These are phyloP conservation scores for Lasioglossum oenotherae DNA, from an alignment of 2,888 invertebrate genomes.

Conservation along the genomic window DNA sequence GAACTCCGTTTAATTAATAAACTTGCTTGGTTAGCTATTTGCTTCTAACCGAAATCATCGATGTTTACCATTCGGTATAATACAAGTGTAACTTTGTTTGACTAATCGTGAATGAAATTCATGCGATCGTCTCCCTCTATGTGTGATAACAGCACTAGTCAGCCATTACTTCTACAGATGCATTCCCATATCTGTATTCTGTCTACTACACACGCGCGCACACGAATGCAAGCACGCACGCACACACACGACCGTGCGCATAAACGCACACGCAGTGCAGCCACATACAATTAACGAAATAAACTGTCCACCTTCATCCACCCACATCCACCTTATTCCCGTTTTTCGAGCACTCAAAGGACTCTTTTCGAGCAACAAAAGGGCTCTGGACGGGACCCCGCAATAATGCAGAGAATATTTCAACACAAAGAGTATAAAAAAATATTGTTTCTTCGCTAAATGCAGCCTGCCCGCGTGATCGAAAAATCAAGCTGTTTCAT, in stretches of 20 bases:
- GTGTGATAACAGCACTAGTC: conserved; percentile 76
- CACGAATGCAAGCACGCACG: background rate
- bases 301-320: no score
- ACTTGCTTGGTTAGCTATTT: conserved; percentile 4
- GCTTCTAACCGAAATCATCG: conserved; percentile 14
- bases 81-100: conserved; percentile 26
- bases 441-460: no score
- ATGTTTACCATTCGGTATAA: conserved; percentile 2
- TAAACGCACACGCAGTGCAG: background rate
- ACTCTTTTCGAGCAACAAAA: no score
- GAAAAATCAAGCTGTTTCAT: no score
- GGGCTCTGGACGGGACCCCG: no score
- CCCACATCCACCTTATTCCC: no score
- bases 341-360: background rate
- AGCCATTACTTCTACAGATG: conserved; percentile 71
- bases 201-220: background rate
- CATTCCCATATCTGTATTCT: conserved; percentile 48
- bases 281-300: conserved; percentile 1
- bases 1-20: conserved; percentile 12
- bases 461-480: no score
- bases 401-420: no score
- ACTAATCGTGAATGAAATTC: conserved; percentile 54
- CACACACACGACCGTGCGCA: background rate
- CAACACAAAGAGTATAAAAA: no score
- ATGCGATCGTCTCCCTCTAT: conserved; percentile 51